Evolutionary conservation across 64 coral and sea anemone species (phyloP).

Genomic region (Astreopora myriophthalma): DNA sequence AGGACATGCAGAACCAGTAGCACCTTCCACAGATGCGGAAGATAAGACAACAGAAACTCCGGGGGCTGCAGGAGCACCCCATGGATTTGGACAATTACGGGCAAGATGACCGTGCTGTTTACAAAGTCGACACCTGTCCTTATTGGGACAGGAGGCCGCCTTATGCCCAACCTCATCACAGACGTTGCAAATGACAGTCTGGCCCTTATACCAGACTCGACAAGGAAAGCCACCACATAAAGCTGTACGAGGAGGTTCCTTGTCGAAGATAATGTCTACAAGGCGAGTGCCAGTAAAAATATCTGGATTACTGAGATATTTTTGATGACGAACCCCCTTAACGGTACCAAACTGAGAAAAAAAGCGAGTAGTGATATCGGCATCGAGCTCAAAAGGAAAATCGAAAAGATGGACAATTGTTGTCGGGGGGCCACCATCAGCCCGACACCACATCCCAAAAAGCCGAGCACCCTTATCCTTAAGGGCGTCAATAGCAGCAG

Average conservation of each 20-base stretch:
- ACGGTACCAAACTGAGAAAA: not conserved
- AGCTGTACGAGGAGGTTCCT: not conserved
- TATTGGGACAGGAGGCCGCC: not conserved
- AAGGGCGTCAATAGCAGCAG: not conserved
- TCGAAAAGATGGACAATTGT: not conserved
- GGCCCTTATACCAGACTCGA: not conserved
- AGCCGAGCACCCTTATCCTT: not conserved
- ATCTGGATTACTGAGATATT: not conserved
- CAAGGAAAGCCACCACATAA: not conserved
- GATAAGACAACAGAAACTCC: too few species aligned
- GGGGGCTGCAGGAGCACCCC: too few species aligned
- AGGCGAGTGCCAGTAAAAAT: not conserved
- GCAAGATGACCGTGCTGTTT: not conserved
- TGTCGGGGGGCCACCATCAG: not conserved
- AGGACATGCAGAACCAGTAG: too few species aligned
- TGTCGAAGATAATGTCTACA: not conserved
- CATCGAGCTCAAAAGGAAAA: not conserved
- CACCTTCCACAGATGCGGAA: too few species aligned
- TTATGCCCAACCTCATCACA: not conserved
- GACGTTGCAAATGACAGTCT: not conserved
- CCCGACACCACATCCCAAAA: not conserved
- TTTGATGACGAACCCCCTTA: not conserved
- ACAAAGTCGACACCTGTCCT: not conserved
- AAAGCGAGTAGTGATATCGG: not conserved
- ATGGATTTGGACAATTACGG: not conserved